Conservation (phyloP, 2,888 invertebrate species). For the Opisthograptis luteolata region DNA sequence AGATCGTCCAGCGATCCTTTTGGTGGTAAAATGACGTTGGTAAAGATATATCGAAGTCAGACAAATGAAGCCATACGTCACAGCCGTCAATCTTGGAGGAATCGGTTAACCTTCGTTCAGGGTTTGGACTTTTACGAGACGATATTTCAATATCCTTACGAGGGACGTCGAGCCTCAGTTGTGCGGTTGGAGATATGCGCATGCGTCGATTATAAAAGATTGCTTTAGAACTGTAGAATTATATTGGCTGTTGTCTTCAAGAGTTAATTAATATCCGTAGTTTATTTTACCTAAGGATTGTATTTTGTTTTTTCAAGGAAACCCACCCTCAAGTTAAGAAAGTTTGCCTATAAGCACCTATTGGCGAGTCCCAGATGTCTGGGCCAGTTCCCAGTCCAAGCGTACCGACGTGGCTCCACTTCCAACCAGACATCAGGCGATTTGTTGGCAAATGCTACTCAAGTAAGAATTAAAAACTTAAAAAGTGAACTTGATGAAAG, state of each 20-base stretch:
- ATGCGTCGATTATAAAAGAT: slow-evolving; percentile 16
- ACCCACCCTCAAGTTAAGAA: too few species aligned
- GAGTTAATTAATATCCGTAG: background rate
- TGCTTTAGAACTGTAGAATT: background rate
- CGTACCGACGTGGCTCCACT: too few species aligned
- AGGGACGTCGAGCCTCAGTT: slow-evolving; percentile 45
- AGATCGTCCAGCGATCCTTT: slow-evolving; percentile 6
- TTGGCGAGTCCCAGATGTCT: too few species aligned
- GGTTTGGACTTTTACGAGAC: slow-evolving; percentile 74
- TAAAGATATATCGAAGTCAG: slow-evolving; percentile 74
- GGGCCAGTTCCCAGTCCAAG: too few species aligned
- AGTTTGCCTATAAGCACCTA: too few species aligned
- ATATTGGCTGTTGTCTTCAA: background rate
- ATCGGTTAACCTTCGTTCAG: slow-evolving; percentile 71
- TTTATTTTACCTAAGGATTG: too few species aligned
- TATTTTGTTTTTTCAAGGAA: too few species aligned
- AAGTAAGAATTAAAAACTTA: background rate
- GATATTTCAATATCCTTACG: slow-evolving; percentile 84
- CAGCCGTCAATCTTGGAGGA: slow-evolving; percentile 64
- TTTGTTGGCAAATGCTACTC: background rate
- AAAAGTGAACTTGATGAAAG: background rate
- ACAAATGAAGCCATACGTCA: slow-evolving; percentile 82
- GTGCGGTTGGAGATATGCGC: slow-evolving; percentile 31
- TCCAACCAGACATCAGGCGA: too few species aligned
- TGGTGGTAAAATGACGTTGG: slow-evolving; percentile 43